Conservation (phyloP, 2,797 vertebrate genomes). For the Scleropages formosus region DNA sequence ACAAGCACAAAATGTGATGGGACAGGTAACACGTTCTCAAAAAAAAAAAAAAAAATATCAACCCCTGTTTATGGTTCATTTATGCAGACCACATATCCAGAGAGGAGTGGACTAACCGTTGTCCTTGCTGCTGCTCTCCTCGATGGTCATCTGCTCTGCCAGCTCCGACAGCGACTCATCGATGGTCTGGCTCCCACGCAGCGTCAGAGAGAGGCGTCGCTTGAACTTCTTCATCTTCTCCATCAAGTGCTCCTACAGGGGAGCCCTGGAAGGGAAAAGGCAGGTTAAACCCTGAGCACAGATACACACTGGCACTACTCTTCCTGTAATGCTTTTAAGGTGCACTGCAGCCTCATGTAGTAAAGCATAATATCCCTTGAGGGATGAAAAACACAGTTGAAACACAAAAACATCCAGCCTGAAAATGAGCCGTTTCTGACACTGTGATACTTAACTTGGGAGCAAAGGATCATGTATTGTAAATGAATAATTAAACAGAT, state of each 20-base stretch:
- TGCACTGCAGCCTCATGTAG: background rate
- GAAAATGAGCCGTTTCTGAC: no score
- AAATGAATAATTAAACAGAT: background rate
- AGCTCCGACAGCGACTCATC: constrained; percentile 95
- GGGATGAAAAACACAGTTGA: background rate
- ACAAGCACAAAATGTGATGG: background rate
- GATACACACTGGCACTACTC: background rate
- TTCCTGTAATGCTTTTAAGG: background rate
- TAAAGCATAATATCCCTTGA: background rate
- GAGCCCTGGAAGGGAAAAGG: constrained; percentile 65
- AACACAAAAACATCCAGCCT: no score
- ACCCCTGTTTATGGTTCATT: no score
- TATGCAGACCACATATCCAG: no score
- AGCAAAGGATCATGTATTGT: background rate
- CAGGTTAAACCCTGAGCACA: background rate
- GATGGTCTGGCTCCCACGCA: constrained; percentile 93
- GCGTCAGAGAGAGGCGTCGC: constrained; percentile 91
- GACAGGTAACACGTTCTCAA: no score
- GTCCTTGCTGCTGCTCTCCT: constrained; percentile 94
- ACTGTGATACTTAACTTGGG: no score
- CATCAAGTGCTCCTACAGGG: constrained; percentile 72
- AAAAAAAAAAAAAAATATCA: background rate
- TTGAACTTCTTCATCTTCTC: constrained; percentile 98
- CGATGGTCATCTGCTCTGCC: constrained; percentile 98
- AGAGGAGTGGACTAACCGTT: constrained; percentile 72